Percentiles rank a stretch among this genome's conserved stretches.
phyloP scores from a whole-genome alignment of 37 sponge, comb jelly and placozoan species.

The Cliona cf. orientalis region DNA sequence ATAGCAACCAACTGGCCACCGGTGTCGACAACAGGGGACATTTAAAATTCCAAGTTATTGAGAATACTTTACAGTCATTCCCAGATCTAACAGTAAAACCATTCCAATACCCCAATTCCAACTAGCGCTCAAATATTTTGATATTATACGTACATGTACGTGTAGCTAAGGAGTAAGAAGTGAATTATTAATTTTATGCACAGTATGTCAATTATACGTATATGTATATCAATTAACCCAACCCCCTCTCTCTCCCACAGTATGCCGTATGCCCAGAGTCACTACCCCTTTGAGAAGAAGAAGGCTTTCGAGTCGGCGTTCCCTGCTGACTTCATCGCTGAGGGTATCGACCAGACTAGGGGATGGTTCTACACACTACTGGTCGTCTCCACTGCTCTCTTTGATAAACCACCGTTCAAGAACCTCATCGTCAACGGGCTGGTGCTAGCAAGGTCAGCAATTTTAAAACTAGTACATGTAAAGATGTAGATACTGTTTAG shows the following conservation, averaged over 20 bases:
- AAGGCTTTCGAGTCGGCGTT: conserved; percentile 85
- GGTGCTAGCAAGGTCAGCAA: conserved; percentile 86
- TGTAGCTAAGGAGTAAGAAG: too few species aligned
- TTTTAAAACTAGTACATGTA: too few species aligned
- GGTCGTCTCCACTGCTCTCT: conserved; percentile 94
- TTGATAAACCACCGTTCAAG: conserved; percentile 96
- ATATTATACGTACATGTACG: not conserved
- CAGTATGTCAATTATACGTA: too few species aligned
- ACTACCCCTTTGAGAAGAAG: conserved; percentile 98
- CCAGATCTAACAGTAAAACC: too few species aligned
- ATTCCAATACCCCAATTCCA: too few species aligned
- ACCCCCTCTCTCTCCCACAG: conserved; percentile 30
- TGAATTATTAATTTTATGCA: too few species aligned
- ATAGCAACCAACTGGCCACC: not conserved
- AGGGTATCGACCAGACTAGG: conserved; percentile 98
- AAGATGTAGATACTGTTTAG: too few species aligned
- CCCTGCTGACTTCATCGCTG: conserved; percentile 99
- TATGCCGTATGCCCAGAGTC: conserved; percentile 99
- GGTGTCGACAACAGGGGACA: too few species aligned
- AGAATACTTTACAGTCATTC: not conserved
- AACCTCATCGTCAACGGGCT: conserved; percentile 98
- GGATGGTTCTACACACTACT: conserved; percentile 99
- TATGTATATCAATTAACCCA: not conserved
- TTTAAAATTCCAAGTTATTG: not conserved
- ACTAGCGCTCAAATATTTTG: too few species aligned